These are phyloP conservation scores for Butastur rufipennis DNA, from an alignment of 2,113 vertebrate genomes.

Conservation along the genomic window DNA sequence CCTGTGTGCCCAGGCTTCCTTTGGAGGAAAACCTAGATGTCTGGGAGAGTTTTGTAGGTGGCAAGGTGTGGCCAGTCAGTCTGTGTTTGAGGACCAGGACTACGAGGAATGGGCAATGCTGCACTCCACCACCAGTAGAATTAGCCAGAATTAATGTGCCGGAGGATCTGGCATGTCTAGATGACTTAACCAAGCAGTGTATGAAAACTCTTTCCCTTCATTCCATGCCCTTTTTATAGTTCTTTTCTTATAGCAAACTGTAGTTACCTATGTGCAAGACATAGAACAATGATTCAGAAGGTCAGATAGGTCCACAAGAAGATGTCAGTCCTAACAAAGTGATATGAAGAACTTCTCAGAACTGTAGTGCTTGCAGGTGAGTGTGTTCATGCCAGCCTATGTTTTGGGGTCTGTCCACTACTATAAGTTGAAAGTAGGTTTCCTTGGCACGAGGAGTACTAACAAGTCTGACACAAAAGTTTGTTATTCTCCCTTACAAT, in stretches of 20 bases:
- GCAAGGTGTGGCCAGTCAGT: no score
- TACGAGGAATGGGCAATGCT: background rate
- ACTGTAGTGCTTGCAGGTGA: background rate
- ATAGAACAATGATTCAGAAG: background rate
- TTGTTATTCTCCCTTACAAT: background rate
- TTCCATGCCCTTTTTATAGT: background rate
- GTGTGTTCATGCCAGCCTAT: rapidly evolving
- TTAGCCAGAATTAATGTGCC: background rate
- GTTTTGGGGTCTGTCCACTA: background rate
- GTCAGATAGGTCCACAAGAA: background rate
- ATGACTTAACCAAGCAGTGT: background rate
- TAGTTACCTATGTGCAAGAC: background rate
- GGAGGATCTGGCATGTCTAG: background rate
- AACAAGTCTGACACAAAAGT: background rate
- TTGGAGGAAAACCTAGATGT: background rate
- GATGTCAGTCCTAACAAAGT: background rate
- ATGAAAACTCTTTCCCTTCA: background rate
- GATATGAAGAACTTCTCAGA: background rate
- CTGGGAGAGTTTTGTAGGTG: background rate
- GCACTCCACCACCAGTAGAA: background rate
- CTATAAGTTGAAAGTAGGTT: background rate
- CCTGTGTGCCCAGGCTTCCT: background rate
- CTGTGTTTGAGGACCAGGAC: background rate
- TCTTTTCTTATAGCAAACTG: background rate
- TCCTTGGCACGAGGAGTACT: background rate